Evolutionary conservation across 2,797 vertebrate genomes (phyloP), one percentile per base, ranked within the genome.

Genomic region (Heteromormyrus szaboi): DNA sequence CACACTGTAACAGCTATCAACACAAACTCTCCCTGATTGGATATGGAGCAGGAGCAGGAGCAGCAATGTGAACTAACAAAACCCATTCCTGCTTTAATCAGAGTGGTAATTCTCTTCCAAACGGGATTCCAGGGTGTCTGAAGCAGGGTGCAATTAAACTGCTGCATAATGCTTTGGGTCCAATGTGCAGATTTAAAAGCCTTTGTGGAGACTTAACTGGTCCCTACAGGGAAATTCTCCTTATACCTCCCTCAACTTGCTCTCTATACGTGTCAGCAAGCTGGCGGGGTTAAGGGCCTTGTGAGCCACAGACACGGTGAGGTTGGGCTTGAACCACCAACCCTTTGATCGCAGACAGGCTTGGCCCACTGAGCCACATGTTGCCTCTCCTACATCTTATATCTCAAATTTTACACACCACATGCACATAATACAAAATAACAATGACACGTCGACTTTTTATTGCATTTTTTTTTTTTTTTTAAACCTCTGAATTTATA

Each of bases 401-500:
- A 62, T 9, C n/a, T 62, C 8, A 22, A 8, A 62, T 59, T 59
- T 22, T 59, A 29, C 59, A 68, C 25, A 12, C 62, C 3, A 12
- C 22, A 29, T 68, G 25, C 25, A 68, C 11, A 2, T 33, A 65
- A 29, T 29, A 29, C 62, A 83, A 50, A 50, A 81, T 19, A 4
- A 50, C 25, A 12, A 4, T 12, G 22, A 44, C 44, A 54, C 0
- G 53, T 84, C 2, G 1, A 11, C 11, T 14, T 11, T 68, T 68
- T 11, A 29, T 68, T 68, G 22, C 0, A 1, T 12, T 68, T 29
- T 68, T 29, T 65, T 85, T 85, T 65, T 87, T 46, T 85, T 65
- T 87, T 46, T 48, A 22, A 25, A 46, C 59, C 14, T 86, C 89
- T 85, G 68, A 89, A 87, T 92, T 92, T 94, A 93, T 92, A 94